phyloP scores from a whole-genome alignment of 2,113 vertebrate genomes.

The Talpa occidentalis region DNA sequence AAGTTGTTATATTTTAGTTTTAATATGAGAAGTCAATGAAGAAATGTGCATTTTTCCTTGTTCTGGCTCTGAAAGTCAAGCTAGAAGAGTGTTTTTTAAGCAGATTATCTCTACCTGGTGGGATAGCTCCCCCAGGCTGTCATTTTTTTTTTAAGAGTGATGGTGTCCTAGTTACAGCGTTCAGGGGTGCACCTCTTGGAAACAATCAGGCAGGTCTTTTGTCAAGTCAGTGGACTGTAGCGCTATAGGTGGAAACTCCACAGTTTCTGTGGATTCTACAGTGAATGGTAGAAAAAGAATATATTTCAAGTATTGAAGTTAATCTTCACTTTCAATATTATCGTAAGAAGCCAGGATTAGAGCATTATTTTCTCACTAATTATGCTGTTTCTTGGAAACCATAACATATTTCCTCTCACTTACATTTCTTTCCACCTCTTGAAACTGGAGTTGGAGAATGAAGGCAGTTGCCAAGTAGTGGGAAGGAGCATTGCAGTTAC shows the following conservation, averaged over 20 bases:
- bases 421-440: background rate
- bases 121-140: background rate
- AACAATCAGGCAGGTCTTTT: background rate
- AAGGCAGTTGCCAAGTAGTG: background rate
- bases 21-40: background rate
- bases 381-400: slow-evolving; percentile 35
- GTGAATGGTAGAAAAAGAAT: background rate
- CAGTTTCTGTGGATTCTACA: background rate
- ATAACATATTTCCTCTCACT: background rate
- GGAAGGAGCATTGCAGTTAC: background rate
- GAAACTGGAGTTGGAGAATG: background rate
- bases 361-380: background rate
- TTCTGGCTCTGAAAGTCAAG: background rate
- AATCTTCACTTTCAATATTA: background rate
- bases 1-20: background rate
- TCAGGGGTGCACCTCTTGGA: background rate
- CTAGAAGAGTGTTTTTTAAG: background rate
- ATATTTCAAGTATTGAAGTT: background rate
- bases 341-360: background rate
- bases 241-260: background rate
- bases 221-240: background rate
- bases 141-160: background rate
- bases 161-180: background rate
- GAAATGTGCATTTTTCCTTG: background rate
- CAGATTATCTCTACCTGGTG: background rate